Percentiles rank a stretch among this genome's conserved stretches.
Conservation (phyloP, 2,113 vertebrate genomes). For the Dicrurus megarhynchus region DNA sequence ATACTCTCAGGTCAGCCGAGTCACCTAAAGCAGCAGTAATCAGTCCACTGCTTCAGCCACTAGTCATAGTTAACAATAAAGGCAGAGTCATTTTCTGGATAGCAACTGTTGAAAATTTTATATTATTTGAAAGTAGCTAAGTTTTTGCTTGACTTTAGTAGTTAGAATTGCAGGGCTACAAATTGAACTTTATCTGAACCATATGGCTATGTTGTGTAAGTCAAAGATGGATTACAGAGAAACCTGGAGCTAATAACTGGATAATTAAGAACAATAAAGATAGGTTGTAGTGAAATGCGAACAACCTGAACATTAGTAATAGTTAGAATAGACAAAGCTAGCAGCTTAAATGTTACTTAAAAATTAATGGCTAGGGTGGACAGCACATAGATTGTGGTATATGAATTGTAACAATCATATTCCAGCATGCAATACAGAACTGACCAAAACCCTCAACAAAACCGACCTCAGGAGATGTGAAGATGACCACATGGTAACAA, state of each 20-base stretch:
- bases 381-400: neutral
- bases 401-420: neutral
- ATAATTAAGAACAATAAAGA: neutral
- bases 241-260: neutral
- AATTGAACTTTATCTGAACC: neutral
- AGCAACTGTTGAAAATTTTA: neutral
- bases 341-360: neutral
- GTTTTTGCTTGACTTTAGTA: neutral
- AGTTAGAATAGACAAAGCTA: neutral
- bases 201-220: neutral
- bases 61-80: neutral
- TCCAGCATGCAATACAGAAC: neutral
- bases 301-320: neutral
- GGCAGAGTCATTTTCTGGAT: neutral
- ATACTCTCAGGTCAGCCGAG: neutral
- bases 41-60: neutral
- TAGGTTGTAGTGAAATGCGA: neutral
- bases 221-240: neutral
- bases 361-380: neutral
- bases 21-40: neutral
- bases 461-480: neutral
- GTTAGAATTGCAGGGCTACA: neutral
- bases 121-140: neutral
- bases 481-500: neutral
- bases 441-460: neutral